Percentiles rank a stretch among this genome's conserved stretches.
Evolutionary conservation across 2,113 vertebrate genomes (phyloP).

Genomic region (Proterorhinus semilunaris): DNA sequence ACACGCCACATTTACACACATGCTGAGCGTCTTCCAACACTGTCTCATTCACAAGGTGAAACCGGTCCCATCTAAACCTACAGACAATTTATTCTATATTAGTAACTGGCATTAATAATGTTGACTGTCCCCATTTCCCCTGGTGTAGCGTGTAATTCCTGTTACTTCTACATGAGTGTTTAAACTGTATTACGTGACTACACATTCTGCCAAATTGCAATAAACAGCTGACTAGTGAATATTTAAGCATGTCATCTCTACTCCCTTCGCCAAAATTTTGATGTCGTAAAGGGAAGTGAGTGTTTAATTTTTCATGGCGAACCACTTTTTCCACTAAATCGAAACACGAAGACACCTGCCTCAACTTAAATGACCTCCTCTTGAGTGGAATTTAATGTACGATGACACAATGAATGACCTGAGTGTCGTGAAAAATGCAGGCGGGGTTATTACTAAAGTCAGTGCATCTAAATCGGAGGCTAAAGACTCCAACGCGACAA

Average conservation of each 20-base stretch:
- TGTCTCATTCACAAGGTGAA: constrained; percentile 6
- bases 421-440: not conserved
- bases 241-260: constrained; percentile 8
- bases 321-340: constrained; percentile 4
- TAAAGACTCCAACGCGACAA: constrained; percentile 1
- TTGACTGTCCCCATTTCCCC: not conserved
- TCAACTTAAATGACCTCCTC: constrained; percentile 5
- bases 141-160: not conserved
- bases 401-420: not conserved
- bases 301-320: not conserved
- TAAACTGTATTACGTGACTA: constrained; percentile 1
- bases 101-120: not conserved
- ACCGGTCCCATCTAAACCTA: not conserved
- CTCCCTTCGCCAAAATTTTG: not conserved
- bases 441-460: not conserved
- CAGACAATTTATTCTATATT: not conserved
- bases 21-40: constrained; percentile 1
- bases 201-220: constrained; percentile 1
- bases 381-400: constrained; percentile 3
- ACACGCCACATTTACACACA: constrained; percentile 15
- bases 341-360: constrained; percentile 5
- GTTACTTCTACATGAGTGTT: not conserved
- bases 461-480: not conserved
- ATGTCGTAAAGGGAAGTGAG: not conserved
- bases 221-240: constrained; percentile 9